These are phyloP conservation scores for Patella depressa DNA, from an alignment of 2,888 invertebrate species.

Conservation along the genomic window DNA sequence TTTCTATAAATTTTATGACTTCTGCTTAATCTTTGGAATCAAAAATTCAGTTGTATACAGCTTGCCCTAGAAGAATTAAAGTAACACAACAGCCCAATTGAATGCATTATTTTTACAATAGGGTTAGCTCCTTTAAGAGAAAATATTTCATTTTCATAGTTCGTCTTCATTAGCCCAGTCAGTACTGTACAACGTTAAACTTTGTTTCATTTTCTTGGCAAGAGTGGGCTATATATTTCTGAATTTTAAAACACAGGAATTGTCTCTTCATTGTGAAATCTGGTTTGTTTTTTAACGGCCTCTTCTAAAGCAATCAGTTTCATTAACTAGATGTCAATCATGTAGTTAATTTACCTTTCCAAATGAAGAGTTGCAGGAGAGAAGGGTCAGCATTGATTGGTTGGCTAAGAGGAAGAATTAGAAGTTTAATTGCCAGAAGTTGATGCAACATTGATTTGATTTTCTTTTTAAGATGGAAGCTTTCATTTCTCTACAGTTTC, in stretches of 20 bases:
- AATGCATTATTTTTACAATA: too few relatives aligned
- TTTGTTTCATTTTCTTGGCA: background rate
- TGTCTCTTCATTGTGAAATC: too few relatives aligned
- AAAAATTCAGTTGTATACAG: too few relatives aligned
- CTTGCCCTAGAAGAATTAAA: too few relatives aligned
- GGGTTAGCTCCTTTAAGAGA: too few relatives aligned
- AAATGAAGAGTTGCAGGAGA: slow-evolving; percentile 4
- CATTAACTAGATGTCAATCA: slow-evolving; percentile 11
- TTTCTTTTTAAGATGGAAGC: background rate
- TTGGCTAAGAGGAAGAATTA: slow-evolving; percentile 4
- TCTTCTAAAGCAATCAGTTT: background rate
- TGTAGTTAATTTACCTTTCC: slow-evolving; percentile 7
- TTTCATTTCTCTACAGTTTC: background rate
- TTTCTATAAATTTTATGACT: too few relatives aligned
- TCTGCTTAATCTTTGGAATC: too few relatives aligned
- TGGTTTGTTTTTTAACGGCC: background rate
- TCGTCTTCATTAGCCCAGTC: too few relatives aligned
- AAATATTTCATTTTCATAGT: too few relatives aligned
- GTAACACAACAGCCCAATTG: too few relatives aligned
- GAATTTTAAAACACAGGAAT: too few relatives aligned
- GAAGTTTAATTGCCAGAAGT: background rate
- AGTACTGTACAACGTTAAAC: background rate
- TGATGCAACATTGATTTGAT: slow-evolving; percentile 11
- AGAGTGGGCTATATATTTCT: background rate
- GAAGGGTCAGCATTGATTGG: slow-evolving; percentile 5